Evolutionary conservation across 1,140 invertebrate species (phyloP), one percentile per base, ranked within the genome.

Genomic region (Camponotus vicinus): DNA sequence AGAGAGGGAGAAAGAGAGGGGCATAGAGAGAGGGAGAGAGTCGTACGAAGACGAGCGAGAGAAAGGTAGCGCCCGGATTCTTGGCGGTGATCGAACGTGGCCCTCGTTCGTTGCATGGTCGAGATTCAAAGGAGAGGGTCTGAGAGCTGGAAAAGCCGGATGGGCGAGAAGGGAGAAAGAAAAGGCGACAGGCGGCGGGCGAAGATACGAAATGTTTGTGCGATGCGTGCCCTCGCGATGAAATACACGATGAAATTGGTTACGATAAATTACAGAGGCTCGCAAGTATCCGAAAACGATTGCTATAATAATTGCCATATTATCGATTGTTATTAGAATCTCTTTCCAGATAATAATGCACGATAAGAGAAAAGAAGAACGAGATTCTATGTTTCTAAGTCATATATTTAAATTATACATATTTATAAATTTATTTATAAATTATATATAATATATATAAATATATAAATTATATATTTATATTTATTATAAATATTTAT

Each of bases 51-150:
- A 84, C 40, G 63, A 21, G 52, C 55, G 78, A 64, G 61, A 86
- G 71, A 67, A 78, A 86, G 67, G 78, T 84, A 78, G 73, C 75
- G 88, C 32, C 59, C 67, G 75, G 88, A 27, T 86, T 67, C 82
- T 89, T 66, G 71, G 7, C 37, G n/a, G 61, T 87, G 89, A 89
- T 90, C 85, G 89, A 89, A 87, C 59, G 77, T 76, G 78, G 71
- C 21, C 66, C 66, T 88, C 71, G 77, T 66, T 87, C 32, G 61
- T 34, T 87, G 69, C 59, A 86, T 85, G 80, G 76, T 76, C 63
- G 85, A 79, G 63, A 32, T 55, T 82, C 55, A 59, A 52, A 64
- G 49, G 49, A 80, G 86, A 85, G 73, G 70, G 85, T 73, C 66
- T 45, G 79, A 61, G 42, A 59, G 73, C 63, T 79, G 88, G 85